phyloP scores from a whole-genome alignment of 2,797 vertebrate species.

The Tokudaia muenninki region DNA sequence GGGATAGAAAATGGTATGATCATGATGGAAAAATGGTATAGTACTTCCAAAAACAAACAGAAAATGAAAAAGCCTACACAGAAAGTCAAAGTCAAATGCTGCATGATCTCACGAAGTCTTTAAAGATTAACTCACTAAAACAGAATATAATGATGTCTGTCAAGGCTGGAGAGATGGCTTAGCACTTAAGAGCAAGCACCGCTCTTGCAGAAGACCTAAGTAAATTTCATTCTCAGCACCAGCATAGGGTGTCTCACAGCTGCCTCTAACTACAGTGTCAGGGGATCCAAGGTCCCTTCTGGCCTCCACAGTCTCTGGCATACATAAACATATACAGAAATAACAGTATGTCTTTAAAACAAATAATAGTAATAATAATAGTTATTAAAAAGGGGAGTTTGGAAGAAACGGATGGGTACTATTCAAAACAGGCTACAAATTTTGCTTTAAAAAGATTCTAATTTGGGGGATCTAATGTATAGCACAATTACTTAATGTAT shows the following conservation, averaged over 20 bases:
- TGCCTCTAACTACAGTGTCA: neutral
- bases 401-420: neutral
- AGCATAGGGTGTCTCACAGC: neutral
- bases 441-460: neutral
- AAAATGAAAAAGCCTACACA: neutral
- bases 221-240: neutral
- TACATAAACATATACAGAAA: neutral
- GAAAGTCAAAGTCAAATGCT: neutral
- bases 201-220: neutral
- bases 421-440: neutral
- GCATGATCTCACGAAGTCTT: neutral
- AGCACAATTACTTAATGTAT: neutral
- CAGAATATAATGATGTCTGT: neutral
- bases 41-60: neutral
- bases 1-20: neutral
- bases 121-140: neutral
- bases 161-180: neutral
- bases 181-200: neutral
- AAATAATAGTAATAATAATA: neutral
- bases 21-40: neutral
- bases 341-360: neutral
- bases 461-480: neutral
- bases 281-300: neutral
- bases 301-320: neutral
- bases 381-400: neutral